Base-by-base conservation (phyloP, 2,113 vertebrate genomes). In the Nibea coibor region DNA sequence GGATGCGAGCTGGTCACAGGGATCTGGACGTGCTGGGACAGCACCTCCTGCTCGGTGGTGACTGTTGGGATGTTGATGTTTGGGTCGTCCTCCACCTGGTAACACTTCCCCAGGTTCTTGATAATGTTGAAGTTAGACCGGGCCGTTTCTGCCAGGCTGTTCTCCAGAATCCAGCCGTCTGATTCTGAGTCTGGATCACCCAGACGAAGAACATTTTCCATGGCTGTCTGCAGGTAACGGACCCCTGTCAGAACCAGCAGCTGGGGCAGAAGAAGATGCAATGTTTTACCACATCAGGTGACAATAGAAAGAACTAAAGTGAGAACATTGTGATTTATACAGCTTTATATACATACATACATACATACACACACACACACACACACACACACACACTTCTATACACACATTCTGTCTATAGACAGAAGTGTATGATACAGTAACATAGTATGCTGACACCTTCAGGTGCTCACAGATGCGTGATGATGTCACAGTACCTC, bases 201-300 rank as follows among this genome's bases (percentile, higher is more conserved):
- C 5, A 94, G 83, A 15, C 94, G 90, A 4, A 97, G 91, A 11
- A 97, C 91, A 0, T 96, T 97, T 89, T 95, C 96, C 96, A 97
- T 96, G 81, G 96, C 94, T 0, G 97, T 98, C 93, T 98, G 97
- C 54, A 97, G 95, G 87, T 97, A 97, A 3, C 96, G 95, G 10
- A 97, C 96, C 5, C 97, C 97, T 3, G 93, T 96, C 57, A 97
- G 94, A 26, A 97, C 96, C 63, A 94, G 94, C 64, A 97, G 89
- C 97, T 91, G 76, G 14, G 17, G 35, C 14, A 64, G 22, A 48
- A 76, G 26, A 39, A 45, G 16, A 17, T 48, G 8, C 35, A 39
- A 39, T 9, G 35, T 39, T 39, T 39, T 39, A 39, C 35, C 35
- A 39, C 35, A 39, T 39, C 35, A 39, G 35, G 35, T 9, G 35